Conservation (phyloP, 2,113 vertebrate genomes). For the Petrocephalus microphthalmus region DNA sequence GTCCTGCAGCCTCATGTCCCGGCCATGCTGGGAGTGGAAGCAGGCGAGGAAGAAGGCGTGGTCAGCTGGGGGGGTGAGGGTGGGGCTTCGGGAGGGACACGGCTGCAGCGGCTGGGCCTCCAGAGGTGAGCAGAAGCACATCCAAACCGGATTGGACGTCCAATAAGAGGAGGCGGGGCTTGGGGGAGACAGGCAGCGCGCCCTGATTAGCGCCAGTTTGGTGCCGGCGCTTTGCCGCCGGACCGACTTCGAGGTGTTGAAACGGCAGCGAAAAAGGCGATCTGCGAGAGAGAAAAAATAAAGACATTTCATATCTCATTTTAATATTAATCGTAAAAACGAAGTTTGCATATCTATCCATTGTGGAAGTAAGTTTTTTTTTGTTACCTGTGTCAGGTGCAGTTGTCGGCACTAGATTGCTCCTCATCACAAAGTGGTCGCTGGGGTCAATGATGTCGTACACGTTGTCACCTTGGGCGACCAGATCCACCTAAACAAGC, state of each 20-base stretch:
- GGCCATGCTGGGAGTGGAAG: conserved; percentile 73
- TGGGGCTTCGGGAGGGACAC: conserved; percentile 38
- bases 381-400: conserved; percentile 62
- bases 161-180: conserved; percentile 70
- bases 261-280: conserved; percentile 78
- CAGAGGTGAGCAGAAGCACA: conserved; percentile 80
- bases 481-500: conserved; percentile 71
- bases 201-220: conserved; percentile 79
- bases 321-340: neutral
- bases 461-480: conserved; percentile 81
- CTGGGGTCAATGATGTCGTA: conserved; percentile 78
- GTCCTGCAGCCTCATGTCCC: conserved; percentile 71
- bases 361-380: neutral
- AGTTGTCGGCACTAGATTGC: conserved; percentile 65
- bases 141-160: conserved; percentile 80
- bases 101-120: conserved; percentile 67
- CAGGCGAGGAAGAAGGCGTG: conserved; percentile 69
- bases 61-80: conserved; percentile 43
- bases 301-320: neutral
- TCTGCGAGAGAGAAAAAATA: conserved; percentile 44
- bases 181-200: conserved; percentile 70
- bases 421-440: conserved; percentile 76
- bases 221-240: conserved; percentile 81
- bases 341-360: too few species aligned
- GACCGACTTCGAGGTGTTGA: conserved; percentile 84